phyloP scores from a whole-genome alignment of 2,113 vertebrate species.

The Callipepla californica region DNA sequence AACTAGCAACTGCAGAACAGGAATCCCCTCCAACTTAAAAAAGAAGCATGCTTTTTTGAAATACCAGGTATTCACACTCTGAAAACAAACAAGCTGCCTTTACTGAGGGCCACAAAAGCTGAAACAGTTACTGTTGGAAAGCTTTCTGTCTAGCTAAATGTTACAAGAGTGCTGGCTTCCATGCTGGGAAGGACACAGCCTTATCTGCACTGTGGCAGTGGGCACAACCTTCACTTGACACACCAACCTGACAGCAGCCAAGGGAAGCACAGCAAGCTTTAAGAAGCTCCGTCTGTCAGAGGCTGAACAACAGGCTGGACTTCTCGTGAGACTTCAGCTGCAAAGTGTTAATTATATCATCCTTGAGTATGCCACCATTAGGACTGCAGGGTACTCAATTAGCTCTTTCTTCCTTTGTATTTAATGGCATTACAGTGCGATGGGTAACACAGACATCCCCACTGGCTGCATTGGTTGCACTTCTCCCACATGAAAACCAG shows the following conservation, averaged over 20 bases:
- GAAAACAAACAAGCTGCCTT: not conserved
- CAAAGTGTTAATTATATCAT: constrained; percentile 55
- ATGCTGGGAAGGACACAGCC: not conserved
- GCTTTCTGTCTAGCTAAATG: not conserved
- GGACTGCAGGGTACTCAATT: constrained; percentile 58
- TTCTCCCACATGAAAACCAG: constrained; percentile 82
- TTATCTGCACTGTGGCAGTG: not conserved
- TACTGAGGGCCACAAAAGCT: not conserved
- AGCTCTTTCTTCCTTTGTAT: constrained; percentile 39
- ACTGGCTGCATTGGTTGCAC: constrained; percentile 81
- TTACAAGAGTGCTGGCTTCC: accelerated
- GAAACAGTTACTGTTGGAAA: not conserved
- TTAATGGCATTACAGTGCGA: constrained; percentile 65
- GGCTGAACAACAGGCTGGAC: not conserved
- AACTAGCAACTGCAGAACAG: not conserved
- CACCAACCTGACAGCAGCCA: not conserved
- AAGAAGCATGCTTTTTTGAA: not conserved
- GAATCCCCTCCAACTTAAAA: not conserved
- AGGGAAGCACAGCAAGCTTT: not conserved
- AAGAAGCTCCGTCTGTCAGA: constrained; percentile 6
- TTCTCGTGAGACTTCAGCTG: constrained; percentile 57
- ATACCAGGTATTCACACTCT: not conserved
- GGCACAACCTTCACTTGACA: not conserved
- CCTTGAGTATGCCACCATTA: constrained; percentile 23
- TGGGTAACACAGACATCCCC: constrained; percentile 74